Percentiles rank a stretch among this genome's conserved stretches.
phyloP scores from a whole-genome alignment of 30 jellyfish, hydroid and myxozoan species.

The Cassiopea andromeda region DNA sequence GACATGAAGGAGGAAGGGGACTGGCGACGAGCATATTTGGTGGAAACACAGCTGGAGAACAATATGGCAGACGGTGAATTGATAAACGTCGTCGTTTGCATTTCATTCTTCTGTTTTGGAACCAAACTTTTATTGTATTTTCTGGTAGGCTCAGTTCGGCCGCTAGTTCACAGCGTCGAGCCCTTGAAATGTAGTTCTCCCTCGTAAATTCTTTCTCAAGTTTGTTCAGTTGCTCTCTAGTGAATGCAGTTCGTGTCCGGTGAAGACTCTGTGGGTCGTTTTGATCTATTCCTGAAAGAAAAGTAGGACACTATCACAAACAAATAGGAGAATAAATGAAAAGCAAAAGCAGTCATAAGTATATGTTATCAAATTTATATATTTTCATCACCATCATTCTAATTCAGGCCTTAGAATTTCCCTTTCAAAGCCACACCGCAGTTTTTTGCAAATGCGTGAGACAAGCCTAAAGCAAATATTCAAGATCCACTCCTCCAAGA shows the following conservation, averaged over 20 bases:
- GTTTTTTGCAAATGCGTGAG: no score
- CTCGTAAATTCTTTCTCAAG: conserved; percentile 83
- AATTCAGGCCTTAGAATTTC: no score
- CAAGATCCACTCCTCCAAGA: no score
- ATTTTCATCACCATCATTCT: no score
- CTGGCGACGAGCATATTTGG: conserved; percentile 63
- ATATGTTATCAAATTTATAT: no score
- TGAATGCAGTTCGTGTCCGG: conserved; percentile 92
- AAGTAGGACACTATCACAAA: not conserved
- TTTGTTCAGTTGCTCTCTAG: conserved; percentile 85
- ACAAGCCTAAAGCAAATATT: no score
- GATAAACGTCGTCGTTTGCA: conserved; percentile 80
- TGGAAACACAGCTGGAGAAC: conserved; percentile 67
- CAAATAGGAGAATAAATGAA: not conserved
- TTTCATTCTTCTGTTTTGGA: conserved; percentile 86
- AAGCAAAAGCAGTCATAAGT: no score
- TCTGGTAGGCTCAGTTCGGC: conserved; percentile 85
- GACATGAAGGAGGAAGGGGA: conserved; percentile 70
- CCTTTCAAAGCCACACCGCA: no score
- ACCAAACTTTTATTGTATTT: conserved; percentile 90
- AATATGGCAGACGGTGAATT: conserved; percentile 70
- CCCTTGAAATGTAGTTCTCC: conserved; percentile 88
- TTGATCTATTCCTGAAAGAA: conserved; percentile 51
- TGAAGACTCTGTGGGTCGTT: conserved; percentile 73
- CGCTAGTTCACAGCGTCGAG: conserved; percentile 86